Conservation (phyloP, 2,888 invertebrate species). For the Leptinotarsa peninsularis region DNA sequence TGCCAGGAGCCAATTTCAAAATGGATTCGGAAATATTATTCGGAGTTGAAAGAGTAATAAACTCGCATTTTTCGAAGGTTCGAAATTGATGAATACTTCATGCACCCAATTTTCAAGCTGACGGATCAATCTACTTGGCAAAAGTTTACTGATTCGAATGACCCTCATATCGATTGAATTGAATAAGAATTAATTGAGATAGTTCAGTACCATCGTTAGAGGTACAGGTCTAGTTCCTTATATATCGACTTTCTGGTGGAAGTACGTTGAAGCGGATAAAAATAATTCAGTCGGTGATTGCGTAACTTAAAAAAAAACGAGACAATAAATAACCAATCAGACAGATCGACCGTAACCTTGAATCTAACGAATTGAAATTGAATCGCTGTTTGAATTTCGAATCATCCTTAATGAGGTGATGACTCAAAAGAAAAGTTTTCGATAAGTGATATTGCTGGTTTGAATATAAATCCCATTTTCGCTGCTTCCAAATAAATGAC, state of each 20-base stretch:
- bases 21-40: too few species aligned
- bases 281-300: not conserved
- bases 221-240: not conserved
- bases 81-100: too few species aligned
- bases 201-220: too few species aligned
- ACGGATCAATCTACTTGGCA: too few species aligned
- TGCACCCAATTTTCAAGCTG: too few species aligned
- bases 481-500: constrained; percentile 8
- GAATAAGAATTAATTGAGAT: too few species aligned
- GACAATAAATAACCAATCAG: constrained; percentile 14
- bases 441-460: not conserved
- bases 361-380: constrained; percentile 10
- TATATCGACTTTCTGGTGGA: not conserved
- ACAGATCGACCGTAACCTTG: constrained; percentile 19
- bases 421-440: constrained; percentile 19
- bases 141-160: too few species aligned
- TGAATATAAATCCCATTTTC: not conserved
- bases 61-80: too few species aligned
- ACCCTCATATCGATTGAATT: too few species aligned
- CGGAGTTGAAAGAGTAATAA: too few species aligned
- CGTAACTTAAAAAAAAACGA: constrained; percentile 18
- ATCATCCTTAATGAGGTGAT: constrained; percentile 14
- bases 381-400: constrained; percentile 21
- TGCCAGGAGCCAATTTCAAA: too few species aligned
- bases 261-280: not conserved